Percentiles rank a stretch among this genome's conserved stretches.
Conservation (phyloP, 2,113 vertebrate genomes). For the Heterocephalus glaber region DNA sequence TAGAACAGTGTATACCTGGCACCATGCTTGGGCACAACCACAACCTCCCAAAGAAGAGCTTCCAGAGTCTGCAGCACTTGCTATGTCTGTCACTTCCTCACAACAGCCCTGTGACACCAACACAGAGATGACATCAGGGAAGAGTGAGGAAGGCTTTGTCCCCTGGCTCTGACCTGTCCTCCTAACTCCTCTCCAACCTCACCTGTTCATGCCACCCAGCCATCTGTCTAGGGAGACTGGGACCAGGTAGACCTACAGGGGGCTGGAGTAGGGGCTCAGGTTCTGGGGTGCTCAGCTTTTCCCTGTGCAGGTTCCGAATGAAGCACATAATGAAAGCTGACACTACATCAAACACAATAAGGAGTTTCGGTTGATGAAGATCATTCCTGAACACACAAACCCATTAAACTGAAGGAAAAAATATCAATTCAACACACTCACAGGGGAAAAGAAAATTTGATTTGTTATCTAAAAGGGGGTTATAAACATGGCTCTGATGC, state of each 20-base stretch:
- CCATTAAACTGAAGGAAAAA: constrained; percentile 88
- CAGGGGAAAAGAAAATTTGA: constrained; percentile 88
- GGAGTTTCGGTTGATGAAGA: constrained; percentile 96
- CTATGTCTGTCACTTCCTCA: not conserved
- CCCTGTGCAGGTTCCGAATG: not conserved
- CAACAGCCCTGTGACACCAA: not conserved
- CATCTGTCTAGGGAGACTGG: not conserved
- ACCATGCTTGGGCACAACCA: not conserved
- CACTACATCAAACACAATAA: constrained; percentile 99
- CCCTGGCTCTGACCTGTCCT: not conserved
- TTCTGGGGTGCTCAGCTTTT: constrained; percentile 45
- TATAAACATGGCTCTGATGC: constrained; percentile 87
- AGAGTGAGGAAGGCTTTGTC: not conserved
- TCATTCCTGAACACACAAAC: constrained; percentile 94
- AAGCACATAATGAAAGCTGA: constrained; percentile 95
- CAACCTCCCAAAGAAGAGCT: not conserved
- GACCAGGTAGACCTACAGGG: not conserved
- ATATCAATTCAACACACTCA: constrained; percentile 88
- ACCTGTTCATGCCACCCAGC: not conserved
- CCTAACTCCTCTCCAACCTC: not conserved
- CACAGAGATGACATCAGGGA: not conserved
- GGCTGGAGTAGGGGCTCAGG: not conserved
- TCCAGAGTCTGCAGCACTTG: not conserved
- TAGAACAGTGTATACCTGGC: not conserved
- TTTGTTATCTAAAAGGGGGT: constrained; percentile 89